phyloP scores from a whole-genome alignment of 2,113 vertebrate genomes.

The Marcusenius ussheri region DNA sequence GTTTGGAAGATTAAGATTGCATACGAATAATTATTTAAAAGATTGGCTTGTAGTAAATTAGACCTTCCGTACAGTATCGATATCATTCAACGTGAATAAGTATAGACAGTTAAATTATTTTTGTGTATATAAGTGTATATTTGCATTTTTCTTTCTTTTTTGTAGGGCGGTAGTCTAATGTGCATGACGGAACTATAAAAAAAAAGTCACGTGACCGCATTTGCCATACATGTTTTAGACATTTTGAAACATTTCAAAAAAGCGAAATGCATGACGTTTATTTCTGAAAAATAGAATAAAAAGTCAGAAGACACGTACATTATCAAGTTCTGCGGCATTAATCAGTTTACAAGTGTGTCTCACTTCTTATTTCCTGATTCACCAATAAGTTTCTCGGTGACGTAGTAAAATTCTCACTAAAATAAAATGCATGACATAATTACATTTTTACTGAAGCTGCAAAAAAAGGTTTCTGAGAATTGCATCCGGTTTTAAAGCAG shows the following conservation, averaged over 20 bases:
- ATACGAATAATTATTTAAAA: background rate
- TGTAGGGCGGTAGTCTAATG: background rate
- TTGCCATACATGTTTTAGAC: background rate
- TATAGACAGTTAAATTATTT: background rate
- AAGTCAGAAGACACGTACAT: background rate
- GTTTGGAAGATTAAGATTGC: background rate
- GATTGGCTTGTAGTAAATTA: background rate
- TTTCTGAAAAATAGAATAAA: background rate
- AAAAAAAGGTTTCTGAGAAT: background rate
- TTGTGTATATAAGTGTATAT: background rate
- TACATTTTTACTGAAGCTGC: background rate
- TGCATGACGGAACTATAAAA: background rate
- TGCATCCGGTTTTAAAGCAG: background rate
- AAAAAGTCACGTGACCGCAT: background rate
- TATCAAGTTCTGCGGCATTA: background rate
- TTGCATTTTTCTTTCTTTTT: background rate
- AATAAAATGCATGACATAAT: background rate
- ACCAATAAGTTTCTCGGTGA: background rate
- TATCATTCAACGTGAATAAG: background rate
- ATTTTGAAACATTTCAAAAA: background rate
- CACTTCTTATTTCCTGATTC: background rate
- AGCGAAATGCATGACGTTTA: background rate
- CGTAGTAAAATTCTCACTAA: background rate
- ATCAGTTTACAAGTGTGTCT: background rate
- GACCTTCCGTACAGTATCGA: background rate